Evolutionary conservation across 2,888 invertebrate genomes (phyloP).

Genomic region (Vannuccia rotundouncinata): DNA sequence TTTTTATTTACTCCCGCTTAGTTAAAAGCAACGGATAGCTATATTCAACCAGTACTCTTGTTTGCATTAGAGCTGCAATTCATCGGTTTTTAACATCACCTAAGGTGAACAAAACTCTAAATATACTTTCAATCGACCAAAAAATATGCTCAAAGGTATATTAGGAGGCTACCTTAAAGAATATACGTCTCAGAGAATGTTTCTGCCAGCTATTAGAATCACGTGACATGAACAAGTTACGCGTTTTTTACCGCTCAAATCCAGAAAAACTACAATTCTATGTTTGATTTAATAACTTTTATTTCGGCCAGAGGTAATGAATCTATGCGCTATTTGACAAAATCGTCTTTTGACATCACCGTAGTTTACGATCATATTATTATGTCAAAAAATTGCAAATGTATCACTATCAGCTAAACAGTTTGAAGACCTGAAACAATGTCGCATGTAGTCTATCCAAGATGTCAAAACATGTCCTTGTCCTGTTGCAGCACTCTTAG

Average conservation of each 20-base stretch:
- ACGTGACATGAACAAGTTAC: background rate
- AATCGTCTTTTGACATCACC: background rate
- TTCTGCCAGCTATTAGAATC: background rate
- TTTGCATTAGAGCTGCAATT: background rate
- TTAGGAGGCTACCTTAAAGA: background rate
- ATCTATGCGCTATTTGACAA: background rate
- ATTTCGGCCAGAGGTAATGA: background rate
- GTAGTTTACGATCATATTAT: background rate
- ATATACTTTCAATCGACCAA: background rate
- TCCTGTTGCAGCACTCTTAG: background rate
- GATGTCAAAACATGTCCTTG: background rate
- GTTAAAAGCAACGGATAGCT: background rate
- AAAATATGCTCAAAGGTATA: background rate
- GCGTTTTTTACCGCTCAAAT: background rate
- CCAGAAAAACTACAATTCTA: background rate
- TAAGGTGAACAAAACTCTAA: background rate
- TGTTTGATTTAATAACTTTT: background rate
- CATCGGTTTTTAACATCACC: background rate
- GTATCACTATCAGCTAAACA: background rate
- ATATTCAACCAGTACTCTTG: background rate
- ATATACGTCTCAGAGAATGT: background rate
- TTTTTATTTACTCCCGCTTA: background rate
- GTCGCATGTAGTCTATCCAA: background rate
- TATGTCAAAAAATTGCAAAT: background rate
- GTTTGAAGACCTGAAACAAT: background rate